Evolutionary conservation across 1,140 invertebrate genomes (phyloP).

Genomic region (Zaprionus capensis): DNA sequence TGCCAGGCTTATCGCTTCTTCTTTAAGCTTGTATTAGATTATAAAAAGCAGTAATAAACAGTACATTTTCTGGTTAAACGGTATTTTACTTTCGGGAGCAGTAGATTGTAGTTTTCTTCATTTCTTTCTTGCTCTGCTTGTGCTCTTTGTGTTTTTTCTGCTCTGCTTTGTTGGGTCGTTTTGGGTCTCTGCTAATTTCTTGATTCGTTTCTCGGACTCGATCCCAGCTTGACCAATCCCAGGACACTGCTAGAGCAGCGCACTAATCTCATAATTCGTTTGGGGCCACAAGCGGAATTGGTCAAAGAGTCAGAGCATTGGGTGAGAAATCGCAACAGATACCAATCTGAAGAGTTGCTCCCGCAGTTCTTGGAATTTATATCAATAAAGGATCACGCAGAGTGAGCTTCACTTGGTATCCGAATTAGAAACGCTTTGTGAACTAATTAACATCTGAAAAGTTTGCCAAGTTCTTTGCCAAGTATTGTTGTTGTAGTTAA

Average conservation of each 20-base stretch:
- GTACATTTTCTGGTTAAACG: neutral
- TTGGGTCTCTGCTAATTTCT: constrained; percentile 50
- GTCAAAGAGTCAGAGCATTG: constrained; percentile 53
- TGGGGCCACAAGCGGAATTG: constrained; percentile 38
- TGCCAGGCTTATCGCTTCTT: too few relatives aligned
- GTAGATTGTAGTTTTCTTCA: neutral
- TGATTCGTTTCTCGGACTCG: constrained; percentile 32
- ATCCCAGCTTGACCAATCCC: constrained; percentile 5
- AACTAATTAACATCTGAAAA: constrained; percentile 71
- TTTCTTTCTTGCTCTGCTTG: neutral
- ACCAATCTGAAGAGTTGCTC: constrained; percentile 44
- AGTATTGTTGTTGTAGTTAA: neutral
- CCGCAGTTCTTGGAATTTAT: constrained; percentile 58
- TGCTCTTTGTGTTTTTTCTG: constrained; percentile 2
- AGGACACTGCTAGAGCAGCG: neutral
- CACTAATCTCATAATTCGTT: constrained; percentile 62
- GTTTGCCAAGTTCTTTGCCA: constrained; percentile 24
- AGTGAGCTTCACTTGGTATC: constrained; percentile 45
- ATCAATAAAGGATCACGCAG: constrained; percentile 45
- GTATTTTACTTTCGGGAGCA: neutral
- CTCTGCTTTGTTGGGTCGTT: constrained; percentile 15
- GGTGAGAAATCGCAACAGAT: constrained; percentile 49
- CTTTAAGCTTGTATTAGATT: neutral
- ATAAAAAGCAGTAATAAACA: neutral
- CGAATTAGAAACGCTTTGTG: constrained; percentile 72